Evolutionary conservation across 2,888 invertebrate genomes (phyloP).

Genomic region (Nomada lathburiana): DNA sequence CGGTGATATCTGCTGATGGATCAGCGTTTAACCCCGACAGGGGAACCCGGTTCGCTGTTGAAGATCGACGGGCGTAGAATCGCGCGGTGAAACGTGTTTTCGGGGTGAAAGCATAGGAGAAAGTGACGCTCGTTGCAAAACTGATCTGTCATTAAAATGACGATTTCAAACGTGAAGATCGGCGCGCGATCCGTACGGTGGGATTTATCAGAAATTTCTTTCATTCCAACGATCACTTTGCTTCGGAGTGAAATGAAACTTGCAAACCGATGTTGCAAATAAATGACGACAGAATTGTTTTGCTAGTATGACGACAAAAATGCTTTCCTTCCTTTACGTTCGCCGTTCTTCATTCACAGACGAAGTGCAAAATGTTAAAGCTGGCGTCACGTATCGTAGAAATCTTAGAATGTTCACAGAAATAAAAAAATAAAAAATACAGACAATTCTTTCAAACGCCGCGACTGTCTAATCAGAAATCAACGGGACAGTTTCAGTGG

Average conservation of each 20-base stretch:
- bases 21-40: slow-evolving; percentile 63
- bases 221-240: not conserved
- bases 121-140: slow-evolving; percentile 21
- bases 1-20: slow-evolving; percentile 69
- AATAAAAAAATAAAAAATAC: no score
- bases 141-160: not conserved
- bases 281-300: not conserved
- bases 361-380: no score
- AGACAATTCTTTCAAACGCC: no score
- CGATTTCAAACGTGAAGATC: not conserved
- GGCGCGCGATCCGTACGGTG: no score
- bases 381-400: no score
- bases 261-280: not conserved
- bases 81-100: slow-evolving; percentile 48
- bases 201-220: no score
- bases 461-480: no score
- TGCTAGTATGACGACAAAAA: no score
- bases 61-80: slow-evolving; percentile 59
- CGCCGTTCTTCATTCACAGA: no score
- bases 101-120: slow-evolving; percentile 42
- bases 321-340: no score
- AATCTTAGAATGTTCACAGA: no score
- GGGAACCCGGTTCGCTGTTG: slow-evolving; percentile 58
- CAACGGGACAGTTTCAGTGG: not conserved
- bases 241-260: not conserved